Base-by-base conservation (phyloP, 2,888 invertebrate species). In the Rhaphigaster nebulosa region DNA sequence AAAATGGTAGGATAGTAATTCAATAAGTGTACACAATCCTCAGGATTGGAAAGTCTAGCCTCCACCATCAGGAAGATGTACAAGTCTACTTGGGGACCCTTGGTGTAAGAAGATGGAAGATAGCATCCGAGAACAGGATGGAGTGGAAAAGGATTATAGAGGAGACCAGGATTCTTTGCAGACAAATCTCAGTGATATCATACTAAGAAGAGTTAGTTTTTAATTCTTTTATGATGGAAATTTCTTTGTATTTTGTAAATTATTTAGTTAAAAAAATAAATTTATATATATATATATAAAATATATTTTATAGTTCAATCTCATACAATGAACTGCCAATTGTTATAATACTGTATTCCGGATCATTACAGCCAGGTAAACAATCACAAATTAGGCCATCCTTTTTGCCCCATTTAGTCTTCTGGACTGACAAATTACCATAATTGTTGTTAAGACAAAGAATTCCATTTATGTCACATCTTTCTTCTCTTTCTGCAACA, bases 361-460 rank as follows among this genome's bases (percentile, higher is more conserved):
- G 95, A 93, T 97, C 96, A 0, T 95, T 95, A 93, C 97, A 97
- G 26, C 96, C 96, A 0, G 96, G 96, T 90, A 96, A 93, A 92
- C 97, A 97, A 93, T 95, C 94, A 92, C 97, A 97, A 1, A 95
- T 94, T 29, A 96, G 93, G 0, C 96, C 96, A 13, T 90, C 95
- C 0, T 96, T 94, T 23, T 94, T 94, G 0, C 96, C 95, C 96
- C 96, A 96, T 20, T 94, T 93, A 0, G 96, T 96, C 92, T 96
- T 96, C 88, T 96, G 94, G 0, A 96, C 95, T 0, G 96, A 95
- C 20, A 96, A 93, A 92, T 95, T 95, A 92, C 95, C 95, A 91
- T 95, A 95, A 92, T 96, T 93, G 0, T 94, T 93, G 93, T 96
- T 96, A 1, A 97, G 94, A 92, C 97, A 97, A 88, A 95, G 94